A percentile compares a stretch with the other conserved stretches of the same genome.
phyloP scores from a whole-genome alignment of 2,888 invertebrate genomes.

The Alloscopus bannaensis region DNA sequence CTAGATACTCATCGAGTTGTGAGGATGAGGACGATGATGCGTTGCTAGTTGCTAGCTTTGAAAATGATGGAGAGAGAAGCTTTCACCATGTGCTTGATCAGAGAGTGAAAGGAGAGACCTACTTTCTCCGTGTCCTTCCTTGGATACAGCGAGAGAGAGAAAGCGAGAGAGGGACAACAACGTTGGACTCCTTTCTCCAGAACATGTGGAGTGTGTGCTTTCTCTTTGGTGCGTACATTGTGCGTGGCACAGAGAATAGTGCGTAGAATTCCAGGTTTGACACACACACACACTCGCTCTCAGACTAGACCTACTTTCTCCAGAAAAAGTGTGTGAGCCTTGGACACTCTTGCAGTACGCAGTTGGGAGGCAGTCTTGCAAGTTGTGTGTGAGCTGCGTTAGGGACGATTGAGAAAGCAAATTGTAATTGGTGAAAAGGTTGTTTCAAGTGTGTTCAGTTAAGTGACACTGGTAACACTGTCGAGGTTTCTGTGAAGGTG shows the following conservation, averaged over 20 bases:
- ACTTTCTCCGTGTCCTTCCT: constrained; percentile 51
- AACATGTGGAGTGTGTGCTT: constrained; percentile 48
- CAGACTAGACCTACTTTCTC: constrained; percentile 13
- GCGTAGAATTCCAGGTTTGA: constrained; percentile 30
- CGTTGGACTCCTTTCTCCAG: no score
- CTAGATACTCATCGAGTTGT: constrained; percentile 52
- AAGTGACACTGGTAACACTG: neutral
- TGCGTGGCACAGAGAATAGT: constrained; percentile 21
- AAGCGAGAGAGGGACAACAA: no score
- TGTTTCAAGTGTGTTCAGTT: neutral
- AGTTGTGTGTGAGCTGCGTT: no score
- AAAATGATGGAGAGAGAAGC: constrained; percentile 5
- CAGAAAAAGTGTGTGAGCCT: neutral
- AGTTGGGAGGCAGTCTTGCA: constrained; percentile 1
- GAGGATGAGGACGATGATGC: constrained; percentile 4
- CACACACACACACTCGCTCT: neutral
- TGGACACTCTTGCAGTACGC: neutral
- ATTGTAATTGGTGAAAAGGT: neutral
- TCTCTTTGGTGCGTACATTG: constrained; percentile 14
- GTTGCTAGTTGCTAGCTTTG: neutral
- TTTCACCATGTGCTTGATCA: neutral
- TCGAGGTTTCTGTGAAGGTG: neutral
- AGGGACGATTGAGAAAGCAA: constrained; percentile 26
- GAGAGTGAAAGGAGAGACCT: constrained; percentile 47
- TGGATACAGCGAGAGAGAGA: constrained; percentile 53